phyloP scores from a whole-genome alignment of 2,113 vertebrate genomes.

The Opisthocomus hoazin region DNA sequence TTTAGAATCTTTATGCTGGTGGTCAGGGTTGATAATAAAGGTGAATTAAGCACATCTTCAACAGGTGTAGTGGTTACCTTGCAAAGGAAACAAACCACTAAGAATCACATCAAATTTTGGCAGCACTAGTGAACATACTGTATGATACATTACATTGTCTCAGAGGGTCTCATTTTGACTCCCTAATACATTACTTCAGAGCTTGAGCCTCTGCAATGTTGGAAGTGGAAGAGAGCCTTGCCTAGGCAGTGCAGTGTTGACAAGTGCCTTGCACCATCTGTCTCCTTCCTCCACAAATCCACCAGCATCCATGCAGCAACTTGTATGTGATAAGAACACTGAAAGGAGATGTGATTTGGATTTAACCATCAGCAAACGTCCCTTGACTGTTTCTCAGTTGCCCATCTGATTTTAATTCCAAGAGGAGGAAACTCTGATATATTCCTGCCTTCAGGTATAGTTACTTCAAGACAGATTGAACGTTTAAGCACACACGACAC shows the following conservation, averaged over 20 bases:
- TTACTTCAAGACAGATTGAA: conserved; percentile 81
- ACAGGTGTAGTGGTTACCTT: neutral
- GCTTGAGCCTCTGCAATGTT: neutral
- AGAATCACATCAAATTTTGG: neutral
- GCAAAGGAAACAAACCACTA: neutral
- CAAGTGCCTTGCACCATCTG: conserved; percentile 42
- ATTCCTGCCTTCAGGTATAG: conserved; percentile 81
- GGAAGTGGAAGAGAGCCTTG: neutral
- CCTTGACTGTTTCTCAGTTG: conserved; percentile 48
- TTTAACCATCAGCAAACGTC: conserved; percentile 78
- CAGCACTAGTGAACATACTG: neutral
- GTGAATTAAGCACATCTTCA: neutral
- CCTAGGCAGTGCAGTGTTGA: neutral
- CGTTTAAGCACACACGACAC: conserved; percentile 75
- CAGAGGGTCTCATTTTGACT: neutral
- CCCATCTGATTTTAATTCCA: conserved; percentile 82
- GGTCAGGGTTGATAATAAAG: neutral
- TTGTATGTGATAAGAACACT: neutral
- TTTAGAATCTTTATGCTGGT: neutral
- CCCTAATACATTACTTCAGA: neutral
- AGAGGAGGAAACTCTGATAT: conserved; percentile 70
- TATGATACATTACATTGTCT: neutral
- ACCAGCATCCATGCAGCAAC: conserved; percentile 24
- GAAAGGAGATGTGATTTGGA: conserved; percentile 52
- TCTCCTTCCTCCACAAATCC: conserved; percentile 33